A percentile compares a stretch with the other conserved stretches of the same genome.
phyloP scores from a whole-genome alignment of 1,140 invertebrate species.

The Frieseomelitta varia region DNA sequence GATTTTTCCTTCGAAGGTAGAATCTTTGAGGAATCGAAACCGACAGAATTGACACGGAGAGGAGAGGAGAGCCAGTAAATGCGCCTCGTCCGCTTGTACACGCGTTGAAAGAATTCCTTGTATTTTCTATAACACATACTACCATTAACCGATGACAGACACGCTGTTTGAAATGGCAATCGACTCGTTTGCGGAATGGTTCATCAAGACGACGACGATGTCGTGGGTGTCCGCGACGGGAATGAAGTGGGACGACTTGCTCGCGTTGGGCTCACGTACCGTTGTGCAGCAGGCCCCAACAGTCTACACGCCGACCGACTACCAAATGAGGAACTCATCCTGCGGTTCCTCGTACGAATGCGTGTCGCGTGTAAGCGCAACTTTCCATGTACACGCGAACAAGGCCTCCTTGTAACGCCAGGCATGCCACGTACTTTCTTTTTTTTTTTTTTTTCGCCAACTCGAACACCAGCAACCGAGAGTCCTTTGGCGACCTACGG shows the following conservation, averaged over 20 bases:
- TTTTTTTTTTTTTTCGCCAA: neutral
- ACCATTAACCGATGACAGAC: no score
- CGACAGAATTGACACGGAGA: neutral
- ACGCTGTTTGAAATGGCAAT: neutral
- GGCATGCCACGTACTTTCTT: constrained; percentile 4
- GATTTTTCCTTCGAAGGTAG: neutral
- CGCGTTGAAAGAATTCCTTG: constrained; percentile 13
- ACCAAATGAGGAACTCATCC: constrained; percentile 53
- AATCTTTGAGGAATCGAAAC: neutral
- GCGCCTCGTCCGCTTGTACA: neutral
- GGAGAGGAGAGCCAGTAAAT: no score
- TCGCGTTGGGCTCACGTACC: constrained; percentile 43
- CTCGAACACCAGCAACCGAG: neutral
- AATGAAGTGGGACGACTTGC: constrained; percentile 41
- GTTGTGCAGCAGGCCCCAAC: constrained; percentile 19
- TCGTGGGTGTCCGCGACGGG: constrained; percentile 3
- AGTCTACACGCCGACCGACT: constrained; percentile 46
- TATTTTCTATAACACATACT: no score
- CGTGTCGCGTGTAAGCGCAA: constrained; percentile 29
- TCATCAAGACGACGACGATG: neutral
- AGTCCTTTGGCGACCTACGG: neutral
- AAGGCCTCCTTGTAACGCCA: neutral
- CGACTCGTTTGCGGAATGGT: constrained; percentile 7
- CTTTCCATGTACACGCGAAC: constrained; percentile 41
- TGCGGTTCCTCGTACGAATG: constrained; percentile 45